Conservation (phyloP, 2,888 invertebrate genomes). For the Temnothorax ravouxi region DNA sequence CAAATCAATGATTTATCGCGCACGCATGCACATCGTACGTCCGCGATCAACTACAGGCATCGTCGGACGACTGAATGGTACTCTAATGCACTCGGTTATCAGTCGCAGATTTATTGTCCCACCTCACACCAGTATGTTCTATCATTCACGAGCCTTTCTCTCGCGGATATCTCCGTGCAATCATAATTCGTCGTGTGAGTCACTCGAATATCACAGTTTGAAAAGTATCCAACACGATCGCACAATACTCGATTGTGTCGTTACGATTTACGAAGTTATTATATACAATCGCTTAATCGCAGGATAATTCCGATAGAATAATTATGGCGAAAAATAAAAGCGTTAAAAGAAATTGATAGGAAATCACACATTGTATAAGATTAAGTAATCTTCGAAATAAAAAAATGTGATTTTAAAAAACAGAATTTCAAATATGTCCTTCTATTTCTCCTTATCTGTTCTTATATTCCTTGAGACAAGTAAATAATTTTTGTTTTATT, state of each 20-base stretch:
- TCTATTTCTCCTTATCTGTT: background rate
- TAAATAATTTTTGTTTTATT: background rate
- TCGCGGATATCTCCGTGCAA: constrained; percentile 27
- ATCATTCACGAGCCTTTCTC: constrained; percentile 54
- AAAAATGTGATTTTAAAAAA: constrained; percentile 24
- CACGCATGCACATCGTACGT: constrained; percentile 3
- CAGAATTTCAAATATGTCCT: background rate
- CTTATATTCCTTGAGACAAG: background rate
- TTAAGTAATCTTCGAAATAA: background rate
- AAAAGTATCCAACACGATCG: constrained; percentile 19
- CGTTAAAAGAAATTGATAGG: background rate
- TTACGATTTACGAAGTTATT: constrained; percentile 28
- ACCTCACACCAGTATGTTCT: constrained; percentile 26
- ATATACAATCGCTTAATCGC: too few relatives aligned
- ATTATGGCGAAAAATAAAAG: background rate
- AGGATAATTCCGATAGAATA: background rate
- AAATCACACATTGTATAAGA: constrained; percentile 17
- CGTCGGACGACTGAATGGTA: constrained; percentile 54
- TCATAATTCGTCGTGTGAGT: constrained; percentile 43
- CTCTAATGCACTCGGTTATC: constrained; percentile 46
- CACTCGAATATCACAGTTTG: constrained; percentile 3
- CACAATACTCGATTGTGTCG: constrained; percentile 8
- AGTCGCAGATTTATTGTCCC: constrained; percentile 41
- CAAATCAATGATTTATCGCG: constrained; percentile 51
- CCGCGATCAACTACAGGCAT: constrained; percentile 36